Conservation (phyloP, 2,797 vertebrate genomes). For the Macropus fuliginosus region DNA sequence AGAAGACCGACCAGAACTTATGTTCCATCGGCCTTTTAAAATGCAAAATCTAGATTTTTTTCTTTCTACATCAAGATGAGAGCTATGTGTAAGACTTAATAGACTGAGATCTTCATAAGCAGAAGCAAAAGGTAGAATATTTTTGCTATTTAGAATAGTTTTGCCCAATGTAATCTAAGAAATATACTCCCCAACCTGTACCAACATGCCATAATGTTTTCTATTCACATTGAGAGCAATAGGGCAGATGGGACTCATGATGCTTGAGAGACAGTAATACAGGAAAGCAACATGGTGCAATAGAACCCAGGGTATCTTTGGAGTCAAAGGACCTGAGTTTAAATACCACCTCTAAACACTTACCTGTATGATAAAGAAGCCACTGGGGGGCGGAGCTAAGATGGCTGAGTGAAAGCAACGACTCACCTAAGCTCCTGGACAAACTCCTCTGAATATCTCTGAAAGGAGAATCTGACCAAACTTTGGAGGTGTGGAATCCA, state of each 20-base stretch:
- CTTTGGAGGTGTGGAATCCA: too few species aligned
- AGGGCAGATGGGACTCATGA: not conserved
- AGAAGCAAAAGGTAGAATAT: not conserved
- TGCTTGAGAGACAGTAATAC: not conserved
- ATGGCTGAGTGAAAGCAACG: too few species aligned
- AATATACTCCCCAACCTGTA: conserved; percentile 25
- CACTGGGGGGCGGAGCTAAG: too few species aligned
- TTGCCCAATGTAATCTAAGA: not conserved
- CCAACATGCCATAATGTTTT: not conserved
- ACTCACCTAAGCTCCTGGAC: too few species aligned
- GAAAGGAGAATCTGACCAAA: too few species aligned
- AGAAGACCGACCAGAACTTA: not conserved
- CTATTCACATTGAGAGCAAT: not conserved
- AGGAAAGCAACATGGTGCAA: not conserved
- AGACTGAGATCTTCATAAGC: not conserved
- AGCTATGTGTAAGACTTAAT: not conserved
- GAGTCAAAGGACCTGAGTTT: not conserved
- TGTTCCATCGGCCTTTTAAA: not conserved
- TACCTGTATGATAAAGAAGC: not conserved
- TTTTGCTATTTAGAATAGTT: not conserved
- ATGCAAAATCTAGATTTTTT: not conserved
- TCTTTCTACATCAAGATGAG: not conserved
- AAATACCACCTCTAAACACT: not conserved
- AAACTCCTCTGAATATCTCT: too few species aligned
- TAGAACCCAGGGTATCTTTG: not conserved